These are phyloP conservation scores for Aradophagus sp. DNA, from an alignment of 1,140 invertebrate genomes.

Conservation along the genomic window DNA sequence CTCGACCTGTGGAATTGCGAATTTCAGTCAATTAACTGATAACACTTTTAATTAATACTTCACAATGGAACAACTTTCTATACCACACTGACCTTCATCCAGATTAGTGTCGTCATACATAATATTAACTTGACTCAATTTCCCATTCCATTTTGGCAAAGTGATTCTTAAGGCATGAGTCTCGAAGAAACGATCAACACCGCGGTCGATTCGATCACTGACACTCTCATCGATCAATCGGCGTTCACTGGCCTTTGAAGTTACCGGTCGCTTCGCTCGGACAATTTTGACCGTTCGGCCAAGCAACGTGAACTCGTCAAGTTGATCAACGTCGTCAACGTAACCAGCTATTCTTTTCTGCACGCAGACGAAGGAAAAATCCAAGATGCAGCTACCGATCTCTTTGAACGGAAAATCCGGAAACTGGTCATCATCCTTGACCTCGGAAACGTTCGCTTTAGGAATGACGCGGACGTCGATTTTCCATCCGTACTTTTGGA, in stretches of 20 bases:
- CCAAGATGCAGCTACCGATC: conserved; percentile 64
- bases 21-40: conserved; percentile 1
- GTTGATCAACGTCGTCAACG: conserved; percentile 71
- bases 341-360: conserved; percentile 75
- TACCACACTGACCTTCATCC: conserved; percentile 62
- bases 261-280: conserved; percentile 57
- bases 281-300: conserved; percentile 76
- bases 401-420: conserved; percentile 67
- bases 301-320: conserved; percentile 74
- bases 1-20: conserved; percentile 56
- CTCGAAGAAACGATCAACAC: conserved; percentile 76
- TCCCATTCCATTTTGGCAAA: conserved; percentile 65
- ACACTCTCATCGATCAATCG: conserved; percentile 59
- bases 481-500: conserved; percentile 63
- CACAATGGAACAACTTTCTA: not conserved
- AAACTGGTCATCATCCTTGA: conserved; percentile 57
- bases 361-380: conserved; percentile 75
- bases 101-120: conserved; percentile 64
- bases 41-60: too few relatives aligned
- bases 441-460: conserved; percentile 26
- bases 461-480: conserved; percentile 65
- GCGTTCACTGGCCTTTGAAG: conserved; percentile 29
- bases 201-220: conserved; percentile 72
- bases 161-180: conserved; percentile 74
- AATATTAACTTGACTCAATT: conserved; percentile 67